Evolutionary conservation across 1,140 invertebrate genomes (phyloP).

Genomic region (Rhopalosiphum maidis): DNA sequence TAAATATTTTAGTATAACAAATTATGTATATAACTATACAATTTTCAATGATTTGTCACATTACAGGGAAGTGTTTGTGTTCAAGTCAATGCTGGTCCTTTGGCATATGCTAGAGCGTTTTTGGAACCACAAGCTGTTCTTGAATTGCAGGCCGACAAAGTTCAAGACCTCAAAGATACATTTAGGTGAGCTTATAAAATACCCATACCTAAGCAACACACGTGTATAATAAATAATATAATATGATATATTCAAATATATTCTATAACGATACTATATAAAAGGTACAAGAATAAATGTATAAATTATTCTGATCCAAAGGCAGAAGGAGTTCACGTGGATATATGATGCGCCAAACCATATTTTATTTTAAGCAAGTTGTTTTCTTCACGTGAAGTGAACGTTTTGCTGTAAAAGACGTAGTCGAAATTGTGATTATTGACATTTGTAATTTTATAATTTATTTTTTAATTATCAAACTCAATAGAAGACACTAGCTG

Average conservation of each 20-base stretch:
- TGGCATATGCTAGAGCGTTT: slow-evolving; percentile 91
- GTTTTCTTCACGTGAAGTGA: background rate
- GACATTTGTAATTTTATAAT: background rate
- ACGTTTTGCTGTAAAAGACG: background rate
- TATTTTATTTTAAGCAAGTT: background rate
- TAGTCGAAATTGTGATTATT: background rate
- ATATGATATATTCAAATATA: background rate
- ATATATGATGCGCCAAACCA: background rate
- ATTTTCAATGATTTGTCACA: background rate
- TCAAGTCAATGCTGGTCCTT: slow-evolving; percentile 92
- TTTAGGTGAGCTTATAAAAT: background rate
- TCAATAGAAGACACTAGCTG: background rate
- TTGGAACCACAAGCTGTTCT: slow-evolving; percentile 73
- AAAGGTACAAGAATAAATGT: background rate
- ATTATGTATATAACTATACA: background rate
- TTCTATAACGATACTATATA: background rate
- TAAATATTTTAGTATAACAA: background rate
- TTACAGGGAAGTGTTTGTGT: slow-evolving; percentile 75
- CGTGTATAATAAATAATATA: background rate
- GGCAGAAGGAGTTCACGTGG: background rate
- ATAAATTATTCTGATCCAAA: background rate
- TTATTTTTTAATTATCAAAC: background rate
- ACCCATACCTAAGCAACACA: background rate
- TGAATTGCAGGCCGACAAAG: slow-evolving; percentile 80
- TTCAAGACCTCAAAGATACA: slow-evolving; percentile 75